A percentile compares a stretch with the other conserved stretches of the same genome.
phyloP scores from a whole-genome alignment of 2,888 invertebrate genomes.

The Sesia apiformis region DNA sequence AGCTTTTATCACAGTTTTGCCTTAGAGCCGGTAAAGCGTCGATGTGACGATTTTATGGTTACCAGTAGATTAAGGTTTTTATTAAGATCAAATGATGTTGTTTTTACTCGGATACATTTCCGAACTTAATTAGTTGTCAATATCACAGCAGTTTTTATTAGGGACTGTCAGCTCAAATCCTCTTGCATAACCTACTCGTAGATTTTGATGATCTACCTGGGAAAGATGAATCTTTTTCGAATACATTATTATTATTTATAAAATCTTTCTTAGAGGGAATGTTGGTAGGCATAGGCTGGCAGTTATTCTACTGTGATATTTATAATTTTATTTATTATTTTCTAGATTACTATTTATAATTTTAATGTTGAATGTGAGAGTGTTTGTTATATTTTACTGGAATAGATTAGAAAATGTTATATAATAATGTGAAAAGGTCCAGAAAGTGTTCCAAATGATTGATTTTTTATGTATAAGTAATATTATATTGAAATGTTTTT shows the following conservation, averaged over 20 bases:
- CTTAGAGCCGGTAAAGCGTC: constrained; percentile 31
- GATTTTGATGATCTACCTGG: neutral
- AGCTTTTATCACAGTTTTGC: constrained; percentile 15
- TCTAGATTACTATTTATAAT: constrained; percentile 61
- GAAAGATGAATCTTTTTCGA: neutral
- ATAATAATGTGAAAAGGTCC: constrained; percentile 55
- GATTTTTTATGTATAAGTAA: constrained; percentile 39
- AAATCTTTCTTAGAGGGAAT: constrained; percentile 3
- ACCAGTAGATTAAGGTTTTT: constrained; percentile 64
- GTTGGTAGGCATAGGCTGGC: constrained; percentile 44
- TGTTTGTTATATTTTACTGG: constrained; percentile 52
- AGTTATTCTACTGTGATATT: constrained; percentile 72
- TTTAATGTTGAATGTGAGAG: constrained; percentile 49
- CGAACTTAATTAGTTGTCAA: constrained; percentile 49
- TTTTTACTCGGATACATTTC: neutral
- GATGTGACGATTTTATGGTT: constrained; percentile 46
- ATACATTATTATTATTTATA: neutral
- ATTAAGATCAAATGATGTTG: constrained; percentile 44
- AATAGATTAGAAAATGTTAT: constrained; percentile 51
- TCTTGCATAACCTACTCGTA: neutral
- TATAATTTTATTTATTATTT: constrained; percentile 68
- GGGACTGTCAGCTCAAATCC: constrained; percentile 42
- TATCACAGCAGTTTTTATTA: constrained; percentile 67
- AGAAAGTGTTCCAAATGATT: constrained; percentile 66
- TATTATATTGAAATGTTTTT: constrained; percentile 33